phyloP scores from a whole-genome alignment of 1,140 invertebrate species.

The Caerostris darwini region DNA sequence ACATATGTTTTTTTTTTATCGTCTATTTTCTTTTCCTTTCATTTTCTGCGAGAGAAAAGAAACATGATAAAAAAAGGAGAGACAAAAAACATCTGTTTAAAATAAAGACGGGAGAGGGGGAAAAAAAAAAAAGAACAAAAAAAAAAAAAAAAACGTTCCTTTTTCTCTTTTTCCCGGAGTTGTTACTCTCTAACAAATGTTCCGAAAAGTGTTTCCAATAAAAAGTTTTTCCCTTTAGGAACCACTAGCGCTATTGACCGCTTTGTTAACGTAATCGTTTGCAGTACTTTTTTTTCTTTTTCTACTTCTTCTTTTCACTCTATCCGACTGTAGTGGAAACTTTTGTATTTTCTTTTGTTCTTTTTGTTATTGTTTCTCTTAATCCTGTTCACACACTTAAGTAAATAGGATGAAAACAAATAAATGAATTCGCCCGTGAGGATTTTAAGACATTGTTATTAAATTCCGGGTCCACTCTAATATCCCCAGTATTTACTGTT shows the following conservation, averaged over 20 bases:
- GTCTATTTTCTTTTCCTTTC: background rate
- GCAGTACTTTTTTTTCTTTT: slow-evolving; percentile 9
- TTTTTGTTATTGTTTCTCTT: slow-evolving; percentile 59
- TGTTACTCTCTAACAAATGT: slow-evolving; percentile 75
- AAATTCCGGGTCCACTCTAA: background rate
- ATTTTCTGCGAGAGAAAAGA: background rate
- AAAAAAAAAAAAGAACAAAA: too few species aligned
- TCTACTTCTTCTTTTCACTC: background rate
- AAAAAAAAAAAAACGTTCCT: slow-evolving; percentile 27
- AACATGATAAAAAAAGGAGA: background rate
- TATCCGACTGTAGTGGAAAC: slow-evolving; percentile 18
- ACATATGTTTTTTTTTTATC: background rate
- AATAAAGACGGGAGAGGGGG: slow-evolving; percentile 46
- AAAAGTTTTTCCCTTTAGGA: slow-evolving; percentile 58
- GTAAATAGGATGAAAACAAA: slow-evolving; percentile 68
- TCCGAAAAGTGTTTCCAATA: slow-evolving; percentile 76
- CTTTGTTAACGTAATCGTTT: slow-evolving; percentile 76
- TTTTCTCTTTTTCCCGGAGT: slow-evolving; percentile 41
- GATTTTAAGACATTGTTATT: slow-evolving; percentile 1
- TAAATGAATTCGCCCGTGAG: slow-evolving; percentile 27
- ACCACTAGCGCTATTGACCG: slow-evolving; percentile 66
- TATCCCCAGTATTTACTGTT: background rate
- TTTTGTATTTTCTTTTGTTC: slow-evolving; percentile 11
- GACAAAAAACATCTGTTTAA: slow-evolving; percentile 75
- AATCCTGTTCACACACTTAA: slow-evolving; percentile 64